Base-by-base conservation (phyloP, 2,113 vertebrate species). In the Ibidorhyncha struthersii region DNA sequence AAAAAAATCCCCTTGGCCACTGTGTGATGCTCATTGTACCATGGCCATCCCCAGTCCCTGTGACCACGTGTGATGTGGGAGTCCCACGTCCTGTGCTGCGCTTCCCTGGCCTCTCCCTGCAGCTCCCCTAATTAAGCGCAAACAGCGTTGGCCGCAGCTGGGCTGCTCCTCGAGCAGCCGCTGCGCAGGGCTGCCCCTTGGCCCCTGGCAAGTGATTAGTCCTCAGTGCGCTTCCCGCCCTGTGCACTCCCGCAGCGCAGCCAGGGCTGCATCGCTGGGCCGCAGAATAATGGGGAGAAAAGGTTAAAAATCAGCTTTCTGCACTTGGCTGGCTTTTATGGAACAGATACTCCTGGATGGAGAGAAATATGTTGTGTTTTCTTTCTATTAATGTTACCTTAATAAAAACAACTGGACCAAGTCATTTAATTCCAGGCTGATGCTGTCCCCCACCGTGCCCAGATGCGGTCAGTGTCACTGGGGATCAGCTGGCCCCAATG, bases 1-100 rank as follows among this genome's bases (percentile, higher is more conserved):
- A 34, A 11, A n/a, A 69, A 36, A 9, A n/a, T 34, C 21, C 47
- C 53, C 55, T 22, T 41, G 59, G 53, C 5, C 40, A 18, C 36
- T 1, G 0, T 1, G 56, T 14, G 30, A 3, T 17, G 40, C 3
- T 30, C 25, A 1, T 6, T 7, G 19, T 81, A 38, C 86, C 2
- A 0, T 1, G 14, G 14, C 66, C 38, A 6, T 19, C 9, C 47
- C 59, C 10, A 12, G 49, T 50, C 49, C 49, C 49, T 50, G 18
- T 22, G 20, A 12, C 22, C 38, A 5, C 14, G 16, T 12, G 58
- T n/a, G 58, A 47, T 0, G 0, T 6, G 10, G 43, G 55, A 9
- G 45, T 21, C 41, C 77, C 38, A 8, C 34, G 5, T 9, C 61
- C 82, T 4, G 0, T 4, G 69, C 73, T 25, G 34, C 1, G 12